Evolutionary conservation across 1,140 invertebrate genomes (phyloP).

Genomic region (Hyposmocoma kahamanoa): DNA sequence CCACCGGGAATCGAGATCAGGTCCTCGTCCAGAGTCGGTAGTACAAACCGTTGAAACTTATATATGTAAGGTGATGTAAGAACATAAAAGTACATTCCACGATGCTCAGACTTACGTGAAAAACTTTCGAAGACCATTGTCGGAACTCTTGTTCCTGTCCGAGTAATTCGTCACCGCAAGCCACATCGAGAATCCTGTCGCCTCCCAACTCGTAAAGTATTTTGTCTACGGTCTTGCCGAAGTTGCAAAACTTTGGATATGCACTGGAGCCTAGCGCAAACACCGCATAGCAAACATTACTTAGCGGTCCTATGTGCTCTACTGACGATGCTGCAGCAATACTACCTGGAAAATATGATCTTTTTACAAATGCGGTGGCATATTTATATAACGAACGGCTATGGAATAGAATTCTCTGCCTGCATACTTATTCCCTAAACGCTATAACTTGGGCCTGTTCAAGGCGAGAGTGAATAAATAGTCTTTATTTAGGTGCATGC

Average conservation of each 20-base stretch:
- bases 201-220: slow-evolving; percentile 92
- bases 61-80: not conserved
- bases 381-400: too few species aligned
- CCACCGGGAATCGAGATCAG: too few species aligned
- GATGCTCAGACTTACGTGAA: slow-evolving; percentile 80
- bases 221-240: slow-evolving; percentile 94
- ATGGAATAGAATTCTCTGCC: too few species aligned
- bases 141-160: slow-evolving; percentile 96
- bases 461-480: too few species aligned
- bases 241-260: slow-evolving; percentile 97
- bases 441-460: too few species aligned
- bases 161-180: slow-evolving; percentile 94
- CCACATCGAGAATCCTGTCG: slow-evolving; percentile 86
- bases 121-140: slow-evolving; percentile 92
- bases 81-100: not conserved
- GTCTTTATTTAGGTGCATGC: too few species aligned
- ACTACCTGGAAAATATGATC: not conserved
- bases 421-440: too few species aligned
- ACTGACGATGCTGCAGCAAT: slow-evolving; percentile 34
- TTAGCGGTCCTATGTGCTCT: slow-evolving; percentile 89
- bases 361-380: too few species aligned
- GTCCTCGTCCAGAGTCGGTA: too few species aligned
- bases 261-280: slow-evolving; percentile 96
- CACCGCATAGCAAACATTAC: slow-evolving; percentile 94
- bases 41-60: too few species aligned